A percentile compares a stretch with the other conserved stretches of the same genome.
Evolutionary conservation across 2,113 vertebrate genomes (phyloP).

Genomic region (Hypanus sabinus): DNA sequence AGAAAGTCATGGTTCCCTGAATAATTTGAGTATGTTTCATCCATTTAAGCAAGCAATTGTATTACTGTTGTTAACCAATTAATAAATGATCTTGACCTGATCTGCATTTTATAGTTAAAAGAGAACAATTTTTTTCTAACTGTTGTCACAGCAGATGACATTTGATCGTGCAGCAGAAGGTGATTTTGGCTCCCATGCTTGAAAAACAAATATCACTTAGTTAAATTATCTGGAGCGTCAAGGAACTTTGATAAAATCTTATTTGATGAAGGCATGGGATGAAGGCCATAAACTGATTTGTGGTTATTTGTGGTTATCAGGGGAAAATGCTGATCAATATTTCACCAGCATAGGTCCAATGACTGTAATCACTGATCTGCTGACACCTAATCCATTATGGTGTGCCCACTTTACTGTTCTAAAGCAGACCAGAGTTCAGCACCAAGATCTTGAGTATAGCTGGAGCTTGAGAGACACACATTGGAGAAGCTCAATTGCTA

Average conservation of each 20-base stretch:
- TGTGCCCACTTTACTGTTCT: no score
- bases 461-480: no score
- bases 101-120: background rate
- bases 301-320: background rate
- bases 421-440: no score
- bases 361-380: no score
- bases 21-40: background rate
- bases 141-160: background rate
- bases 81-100: background rate
- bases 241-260: background rate
- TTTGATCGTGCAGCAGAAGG: background rate
- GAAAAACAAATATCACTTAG: background rate
- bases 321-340: background rate
- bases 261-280: background rate
- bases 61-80: background rate
- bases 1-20: background rate
- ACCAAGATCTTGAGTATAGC: no score
- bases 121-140: background rate
- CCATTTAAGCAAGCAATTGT: background rate
- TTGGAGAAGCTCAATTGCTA: no score
- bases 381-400: no score
- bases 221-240: background rate
- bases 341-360: no score
- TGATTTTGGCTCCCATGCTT: background rate
- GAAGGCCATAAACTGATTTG: background rate